A percentile compares a stretch with the other conserved stretches of the same genome.
phyloP scores from a whole-genome alignment of 2,797 vertebrate species.

The Acrocephalus scirpaceus region DNA sequence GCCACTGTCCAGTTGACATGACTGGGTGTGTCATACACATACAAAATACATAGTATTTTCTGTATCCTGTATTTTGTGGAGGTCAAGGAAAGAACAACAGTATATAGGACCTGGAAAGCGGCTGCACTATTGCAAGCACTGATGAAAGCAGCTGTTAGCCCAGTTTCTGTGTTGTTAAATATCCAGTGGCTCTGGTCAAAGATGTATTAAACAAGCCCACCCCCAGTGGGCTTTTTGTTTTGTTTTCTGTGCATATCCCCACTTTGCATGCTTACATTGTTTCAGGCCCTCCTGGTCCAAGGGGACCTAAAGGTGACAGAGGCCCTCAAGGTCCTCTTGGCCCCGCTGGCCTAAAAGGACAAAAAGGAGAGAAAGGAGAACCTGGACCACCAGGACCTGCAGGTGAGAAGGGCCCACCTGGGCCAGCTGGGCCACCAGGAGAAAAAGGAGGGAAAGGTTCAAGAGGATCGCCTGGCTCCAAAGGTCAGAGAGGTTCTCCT shows the following conservation, averaged over 20 bases:
- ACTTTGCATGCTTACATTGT: slow-evolving; percentile 34
- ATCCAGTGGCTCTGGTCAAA: background rate
- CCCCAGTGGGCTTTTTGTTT: background rate
- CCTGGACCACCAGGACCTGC: slow-evolving; percentile 83
- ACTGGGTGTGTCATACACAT: background rate
- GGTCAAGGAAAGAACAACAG: background rate
- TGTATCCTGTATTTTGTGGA: background rate
- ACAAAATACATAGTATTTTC: background rate
- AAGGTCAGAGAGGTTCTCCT: slow-evolving; percentile 91
- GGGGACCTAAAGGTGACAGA: slow-evolving; percentile 92
- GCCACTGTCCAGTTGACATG: background rate
- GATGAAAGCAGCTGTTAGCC: background rate
- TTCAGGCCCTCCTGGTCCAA: slow-evolving; percentile 93
- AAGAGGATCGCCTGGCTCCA: slow-evolving; percentile 87
- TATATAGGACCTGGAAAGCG: background rate
- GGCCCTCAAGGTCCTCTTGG: slow-evolving; percentile 87
- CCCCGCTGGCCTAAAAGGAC: slow-evolving; percentile 87
- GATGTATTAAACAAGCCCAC: background rate
- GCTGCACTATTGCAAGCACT: background rate
- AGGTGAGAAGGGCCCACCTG: slow-evolving; percentile 87
- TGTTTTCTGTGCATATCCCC: background rate
- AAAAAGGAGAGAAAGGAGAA: slow-evolving; percentile 89
- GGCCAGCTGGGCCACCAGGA: slow-evolving; percentile 85
- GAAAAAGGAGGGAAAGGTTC: slow-evolving; percentile 87
- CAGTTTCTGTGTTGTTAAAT: background rate